Evolutionary conservation across 1,140 invertebrate species (phyloP).

Genomic region (Pachypsylla venusta): DNA sequence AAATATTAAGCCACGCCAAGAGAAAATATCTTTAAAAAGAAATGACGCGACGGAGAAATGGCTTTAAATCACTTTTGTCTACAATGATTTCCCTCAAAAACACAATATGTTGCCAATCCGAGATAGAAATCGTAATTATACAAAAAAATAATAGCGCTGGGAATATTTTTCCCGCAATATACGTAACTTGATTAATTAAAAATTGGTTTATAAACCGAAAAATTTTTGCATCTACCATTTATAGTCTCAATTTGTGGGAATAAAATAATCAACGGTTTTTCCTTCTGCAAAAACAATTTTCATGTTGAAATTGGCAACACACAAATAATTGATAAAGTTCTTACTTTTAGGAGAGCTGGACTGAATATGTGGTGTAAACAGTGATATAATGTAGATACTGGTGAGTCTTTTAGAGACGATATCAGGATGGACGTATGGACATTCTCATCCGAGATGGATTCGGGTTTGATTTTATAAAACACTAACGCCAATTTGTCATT

Average conservation of each 20-base stretch:
- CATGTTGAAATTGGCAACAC: background rate
- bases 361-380: constrained; percentile 36
- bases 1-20: too few species aligned
- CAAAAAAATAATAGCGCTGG: too few species aligned
- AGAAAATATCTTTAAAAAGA: too few species aligned
- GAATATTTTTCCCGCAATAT: too few species aligned
- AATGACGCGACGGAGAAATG: too few species aligned
- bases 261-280: background rate
- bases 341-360: constrained; percentile 33
- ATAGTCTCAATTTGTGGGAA: background rate
- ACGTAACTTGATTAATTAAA: too few species aligned
- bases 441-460: constrained; percentile 39
- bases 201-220: too few species aligned
- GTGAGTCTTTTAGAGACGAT: constrained; percentile 40
- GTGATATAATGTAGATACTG: constrained; percentile 38
- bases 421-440: constrained; percentile 36
- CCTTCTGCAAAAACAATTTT: background rate
- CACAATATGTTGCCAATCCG: too few species aligned
- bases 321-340: background rate
- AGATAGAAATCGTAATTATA: too few species aligned
- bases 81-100: too few species aligned
- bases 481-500: constrained; percentile 28
- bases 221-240: too few species aligned
- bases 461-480: constrained; percentile 39
- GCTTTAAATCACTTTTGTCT: too few species aligned